Percentiles rank a stretch among this genome's conserved stretches.
Conservation (phyloP, 2,797 vertebrate species). For the Heteromormyrus szaboi region DNA sequence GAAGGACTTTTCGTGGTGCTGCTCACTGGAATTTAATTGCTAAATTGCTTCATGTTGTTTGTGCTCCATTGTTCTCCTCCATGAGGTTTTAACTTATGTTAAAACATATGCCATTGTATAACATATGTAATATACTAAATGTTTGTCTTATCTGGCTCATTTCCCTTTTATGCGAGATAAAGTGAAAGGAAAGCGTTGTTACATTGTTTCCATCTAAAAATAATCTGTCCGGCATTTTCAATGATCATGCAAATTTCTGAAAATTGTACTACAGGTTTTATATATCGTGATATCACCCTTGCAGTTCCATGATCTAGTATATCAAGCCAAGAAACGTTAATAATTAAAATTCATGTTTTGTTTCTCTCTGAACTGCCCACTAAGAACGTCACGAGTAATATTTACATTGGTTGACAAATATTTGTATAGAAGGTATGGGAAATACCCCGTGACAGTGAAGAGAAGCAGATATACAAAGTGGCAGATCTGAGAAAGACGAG, state of each 20-base stretch:
- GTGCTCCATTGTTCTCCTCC: not conserved
- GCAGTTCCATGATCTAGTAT: not conserved
- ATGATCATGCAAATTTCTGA: not conserved
- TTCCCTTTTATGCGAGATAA: not conserved
- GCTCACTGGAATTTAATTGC: not conserved
- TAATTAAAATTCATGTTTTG: not conserved
- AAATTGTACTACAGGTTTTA: not conserved
- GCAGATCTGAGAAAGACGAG: not conserved
- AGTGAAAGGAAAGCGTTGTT: not conserved
- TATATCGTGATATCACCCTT: not conserved
- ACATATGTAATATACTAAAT: not conserved
- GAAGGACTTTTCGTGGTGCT: slow-evolving; percentile 9
- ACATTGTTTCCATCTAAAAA: not conserved
- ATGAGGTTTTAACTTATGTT: slow-evolving; percentile 1
- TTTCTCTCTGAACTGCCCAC: not conserved
- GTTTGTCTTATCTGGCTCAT: not conserved
- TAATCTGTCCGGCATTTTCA: not conserved
- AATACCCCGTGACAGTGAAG: not conserved
- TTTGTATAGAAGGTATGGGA: not conserved
- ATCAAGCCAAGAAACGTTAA: not conserved
- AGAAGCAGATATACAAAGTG: not conserved
- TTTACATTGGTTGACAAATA: not conserved
- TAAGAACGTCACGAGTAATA: slow-evolving; percentile 6
- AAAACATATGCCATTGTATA: not conserved
- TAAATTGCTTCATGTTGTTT: not conserved